Conservation (phyloP, 2,888 invertebrate species). For the Tetragnatha montana region DNA sequence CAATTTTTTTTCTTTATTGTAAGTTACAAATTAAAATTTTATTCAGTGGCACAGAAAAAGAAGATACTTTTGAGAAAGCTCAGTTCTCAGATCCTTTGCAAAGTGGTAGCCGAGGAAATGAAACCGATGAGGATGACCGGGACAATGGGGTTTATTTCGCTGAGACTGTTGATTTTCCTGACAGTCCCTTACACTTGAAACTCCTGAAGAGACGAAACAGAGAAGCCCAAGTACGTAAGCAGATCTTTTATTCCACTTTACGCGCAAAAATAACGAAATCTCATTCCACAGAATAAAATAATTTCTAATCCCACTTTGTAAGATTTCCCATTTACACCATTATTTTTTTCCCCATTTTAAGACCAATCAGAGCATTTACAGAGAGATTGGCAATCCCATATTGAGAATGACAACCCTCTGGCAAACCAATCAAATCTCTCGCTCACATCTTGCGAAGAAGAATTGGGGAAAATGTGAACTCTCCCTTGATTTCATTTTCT, state of each 20-base stretch:
- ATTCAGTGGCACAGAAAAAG: slow-evolving; percentile 68
- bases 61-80: slow-evolving; percentile 53
- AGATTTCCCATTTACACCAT: too few relatives aligned
- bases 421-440: too few relatives aligned
- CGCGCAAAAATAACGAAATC: too few relatives aligned
- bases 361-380: too few relatives aligned
- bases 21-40: neutral
- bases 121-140: slow-evolving; percentile 30
- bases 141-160: slow-evolving; percentile 59
- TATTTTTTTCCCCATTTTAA: too few relatives aligned
- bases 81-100: slow-evolving; percentile 70
- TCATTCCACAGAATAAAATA: too few relatives aligned
- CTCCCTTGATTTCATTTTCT: neutral
- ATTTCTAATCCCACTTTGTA: too few relatives aligned
- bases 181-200: slow-evolving; percentile 79
- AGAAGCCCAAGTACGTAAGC: slow-evolving; percentile 62
- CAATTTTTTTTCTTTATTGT: neutral
- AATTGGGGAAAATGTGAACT: too few relatives aligned
- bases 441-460: too few relatives aligned
- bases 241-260: too few relatives aligned
- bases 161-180: slow-evolving; percentile 79
- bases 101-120: slow-evolving; percentile 44
- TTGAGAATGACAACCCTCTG: too few relatives aligned
- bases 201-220: slow-evolving; percentile 60
- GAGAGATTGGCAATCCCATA: too few relatives aligned